phyloP scores from a whole-genome alignment of 1,140 invertebrate species.

The Philotrypesis tridentata region DNA sequence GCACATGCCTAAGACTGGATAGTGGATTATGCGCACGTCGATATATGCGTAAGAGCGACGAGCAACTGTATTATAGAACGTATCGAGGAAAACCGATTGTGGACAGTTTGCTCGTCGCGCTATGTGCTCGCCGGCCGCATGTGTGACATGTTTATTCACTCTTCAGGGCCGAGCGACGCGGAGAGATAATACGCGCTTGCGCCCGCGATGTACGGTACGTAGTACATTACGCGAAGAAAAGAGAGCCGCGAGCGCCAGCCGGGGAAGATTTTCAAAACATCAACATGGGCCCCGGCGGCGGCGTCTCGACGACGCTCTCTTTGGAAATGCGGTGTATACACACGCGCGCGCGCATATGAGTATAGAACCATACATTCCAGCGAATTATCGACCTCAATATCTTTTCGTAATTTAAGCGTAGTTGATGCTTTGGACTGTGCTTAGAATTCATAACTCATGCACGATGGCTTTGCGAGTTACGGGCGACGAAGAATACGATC shows the following conservation, averaged over 20 bases:
- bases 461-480: neutral
- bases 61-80: constrained; percentile 32
- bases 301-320: neutral
- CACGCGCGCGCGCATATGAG: no score
- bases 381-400: no score
- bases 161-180: neutral
- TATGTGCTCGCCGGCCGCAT: neutral
- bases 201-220: no score
- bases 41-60: neutral
- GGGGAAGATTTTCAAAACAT: constrained; percentile 14
- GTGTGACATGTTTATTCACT: constrained; percentile 4
- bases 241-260: neutral
- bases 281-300: constrained; percentile 15
- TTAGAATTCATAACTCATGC: no score
- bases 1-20: no score
- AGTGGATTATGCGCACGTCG: no score
- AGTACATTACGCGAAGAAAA: neutral
- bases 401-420: neutral
- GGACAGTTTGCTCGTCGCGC: constrained; percentile 27
- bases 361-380: no score
- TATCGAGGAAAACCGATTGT: constrained; percentile 29
- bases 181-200: neutral
- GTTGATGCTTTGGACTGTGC: no score
- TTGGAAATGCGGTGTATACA: no score
- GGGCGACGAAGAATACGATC: neutral